These are phyloP conservation scores for Scopus umbretta DNA, from an alignment of 2,113 vertebrate species.

Conservation along the genomic window DNA sequence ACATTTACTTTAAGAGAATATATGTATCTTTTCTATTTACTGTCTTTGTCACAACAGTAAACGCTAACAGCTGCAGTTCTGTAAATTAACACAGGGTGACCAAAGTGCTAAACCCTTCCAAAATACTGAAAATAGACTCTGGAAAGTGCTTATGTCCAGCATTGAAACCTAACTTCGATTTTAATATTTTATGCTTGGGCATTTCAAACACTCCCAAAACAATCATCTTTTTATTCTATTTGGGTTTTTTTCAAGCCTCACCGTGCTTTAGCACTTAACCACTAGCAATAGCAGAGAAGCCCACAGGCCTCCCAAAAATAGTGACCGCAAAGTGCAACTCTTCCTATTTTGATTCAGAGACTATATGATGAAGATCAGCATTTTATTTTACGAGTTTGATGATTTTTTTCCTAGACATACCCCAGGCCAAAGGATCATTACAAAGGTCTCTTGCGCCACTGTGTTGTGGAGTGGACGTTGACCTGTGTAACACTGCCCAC, in stretches of 20 bases:
- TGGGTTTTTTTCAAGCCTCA: background rate
- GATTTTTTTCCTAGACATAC: background rate
- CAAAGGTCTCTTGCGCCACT: background rate
- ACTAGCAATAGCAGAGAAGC: background rate
- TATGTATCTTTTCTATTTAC: background rate
- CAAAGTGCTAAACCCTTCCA: background rate
- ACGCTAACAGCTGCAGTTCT: background rate
- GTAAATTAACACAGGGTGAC: background rate
- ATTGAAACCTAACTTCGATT: background rate
- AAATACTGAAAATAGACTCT: background rate
- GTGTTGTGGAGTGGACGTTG: background rate
- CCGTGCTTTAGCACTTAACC: background rate
- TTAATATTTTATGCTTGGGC: background rate
- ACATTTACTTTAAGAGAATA: background rate
- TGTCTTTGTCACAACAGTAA: background rate
- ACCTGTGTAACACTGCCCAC: background rate
- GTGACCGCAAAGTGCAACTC: background rate
- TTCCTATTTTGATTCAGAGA: background rate
- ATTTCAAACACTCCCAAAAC: background rate
- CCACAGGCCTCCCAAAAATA: background rate
- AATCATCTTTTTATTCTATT: background rate
- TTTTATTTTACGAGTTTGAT: background rate
- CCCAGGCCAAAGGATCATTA: background rate
- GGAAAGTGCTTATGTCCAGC: background rate
- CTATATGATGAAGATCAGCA: background rate